phyloP scores from a whole-genome alignment of 2,113 vertebrate species.

The Shinisaurus crocodilurus region DNA sequence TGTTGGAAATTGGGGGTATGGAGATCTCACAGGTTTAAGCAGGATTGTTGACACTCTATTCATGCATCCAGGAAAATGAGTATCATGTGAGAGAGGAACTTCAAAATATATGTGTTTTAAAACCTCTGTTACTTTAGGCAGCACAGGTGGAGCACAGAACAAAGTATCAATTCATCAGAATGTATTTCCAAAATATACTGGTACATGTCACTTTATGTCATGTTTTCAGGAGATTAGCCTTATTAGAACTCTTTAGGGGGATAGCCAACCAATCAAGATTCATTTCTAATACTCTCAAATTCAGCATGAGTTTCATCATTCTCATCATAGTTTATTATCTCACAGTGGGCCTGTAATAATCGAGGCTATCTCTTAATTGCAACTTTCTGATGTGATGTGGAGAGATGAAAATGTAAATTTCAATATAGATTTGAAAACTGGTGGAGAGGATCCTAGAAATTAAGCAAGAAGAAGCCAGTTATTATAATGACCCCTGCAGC shows the following conservation, averaged over 20 bases:
- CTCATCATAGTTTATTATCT: constrained; percentile 25
- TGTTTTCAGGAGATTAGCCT: neutral
- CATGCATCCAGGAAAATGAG: neutral
- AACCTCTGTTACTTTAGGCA: constrained; percentile 12
- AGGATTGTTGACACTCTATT: neutral
- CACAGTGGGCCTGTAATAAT: constrained; percentile 36
- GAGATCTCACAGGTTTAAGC: neutral
- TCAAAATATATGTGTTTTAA: neutral
- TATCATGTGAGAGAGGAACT: neutral
- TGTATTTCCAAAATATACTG: constrained; percentile 27
- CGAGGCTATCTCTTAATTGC: constrained; percentile 28
- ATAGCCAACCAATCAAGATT: constrained; percentile 1
- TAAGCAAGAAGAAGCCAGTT: constrained; percentile 11
- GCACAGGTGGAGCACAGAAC: constrained; percentile 22
- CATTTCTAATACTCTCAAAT: constrained; percentile 9
- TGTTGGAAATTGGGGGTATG: neutral
- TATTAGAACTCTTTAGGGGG: constrained; percentile 13
- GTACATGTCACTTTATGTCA: constrained; percentile 6
- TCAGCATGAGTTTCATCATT: constrained; percentile 19
- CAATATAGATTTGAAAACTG: neutral
- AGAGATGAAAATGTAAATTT: constrained; percentile 23
- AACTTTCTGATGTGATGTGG: constrained; percentile 4
- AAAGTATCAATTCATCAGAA: constrained; percentile 35
- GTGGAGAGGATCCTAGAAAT: constrained; percentile 11
- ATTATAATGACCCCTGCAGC: constrained; percentile 8